Percentiles rank a stretch among this genome's conserved stretches.
These are phyloP conservation scores for Origma solitaria DNA, from an alignment of 2,113 vertebrate genomes.

Conservation along the genomic window DNA sequence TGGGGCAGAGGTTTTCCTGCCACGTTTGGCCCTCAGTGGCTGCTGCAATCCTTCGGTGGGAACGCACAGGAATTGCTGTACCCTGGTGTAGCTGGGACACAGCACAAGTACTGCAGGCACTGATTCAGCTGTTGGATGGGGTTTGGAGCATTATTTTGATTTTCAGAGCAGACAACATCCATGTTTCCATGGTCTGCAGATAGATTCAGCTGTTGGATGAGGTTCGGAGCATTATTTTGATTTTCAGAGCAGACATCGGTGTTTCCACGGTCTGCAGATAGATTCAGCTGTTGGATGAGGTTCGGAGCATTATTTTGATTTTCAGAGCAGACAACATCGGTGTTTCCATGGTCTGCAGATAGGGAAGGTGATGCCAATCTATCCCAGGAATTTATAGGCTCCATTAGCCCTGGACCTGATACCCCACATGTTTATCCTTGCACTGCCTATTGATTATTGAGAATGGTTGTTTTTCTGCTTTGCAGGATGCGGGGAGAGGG, in stretches of 20 bases:
- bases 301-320: background rate
- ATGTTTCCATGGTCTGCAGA: background rate
- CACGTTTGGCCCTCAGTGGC: accelerated
- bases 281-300: background rate
- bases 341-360: background rate
- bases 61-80: background rate
- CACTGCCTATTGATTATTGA: background rate
- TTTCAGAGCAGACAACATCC: background rate
- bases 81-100: background rate
- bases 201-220: no score
- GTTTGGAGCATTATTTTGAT: background rate
- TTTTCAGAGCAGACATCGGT: background rate
- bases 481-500: background rate
- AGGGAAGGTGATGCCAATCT: background rate
- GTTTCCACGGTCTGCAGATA: background rate
- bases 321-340: background rate
- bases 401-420: background rate
- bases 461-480: background rate
- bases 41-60: background rate
- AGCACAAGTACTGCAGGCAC: background rate
- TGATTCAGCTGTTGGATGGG: background rate
- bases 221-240: background rate
- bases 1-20: no score
- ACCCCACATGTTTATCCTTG: background rate
- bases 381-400: background rate